Evolutionary conservation across 2,797 vertebrate species (phyloP), one percentile per base, ranked within the genome.

Genomic region (Apogon talboti): DNA sequence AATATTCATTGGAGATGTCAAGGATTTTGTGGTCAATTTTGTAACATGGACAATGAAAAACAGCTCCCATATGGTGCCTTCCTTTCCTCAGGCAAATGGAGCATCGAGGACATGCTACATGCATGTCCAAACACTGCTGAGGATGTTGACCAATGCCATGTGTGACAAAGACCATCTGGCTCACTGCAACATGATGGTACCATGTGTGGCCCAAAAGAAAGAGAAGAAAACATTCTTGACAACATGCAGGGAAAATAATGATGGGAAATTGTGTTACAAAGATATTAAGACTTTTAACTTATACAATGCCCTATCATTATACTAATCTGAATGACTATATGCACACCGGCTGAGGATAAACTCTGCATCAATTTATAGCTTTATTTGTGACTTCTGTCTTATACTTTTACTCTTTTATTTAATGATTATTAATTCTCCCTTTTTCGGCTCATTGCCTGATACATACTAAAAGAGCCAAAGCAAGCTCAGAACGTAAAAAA

Each of bases 91-190:
- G 42, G 48, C 7, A 11, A 56, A 35, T 30, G 28, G 13, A 57
- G 33, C 57, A 63, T 70, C 64, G 30, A 67, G 56, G 49, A 76
- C 61, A 74, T 49, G 54, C 54, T 63, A 63, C 67, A 59, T 67
- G 66, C 57, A 80, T 63, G 75, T 85, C 67, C 55, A 77, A 78
- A 83, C 74, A 81, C 14, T 46, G 30, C 64, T 14, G 46, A 63
- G 41, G 40, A 54, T 46, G 66, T 57, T 56, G 63, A 65, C 57
- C 48, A 13, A 47, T 14, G 55, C 18, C 44, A 24, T 16, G 33
- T 65, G 68, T 85, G 74, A 87, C 76, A 66, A 21, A 75, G 21
- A 75, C 66, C 67, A 79, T 70, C 74, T 83, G 85, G 46, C 21
- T 14, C 3, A 10, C 28, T 16, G 44, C 49, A 24, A 4, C 0